A percentile compares a stretch with the other conserved stretches of the same genome.
Conservation (phyloP, 1,140 invertebrate genomes). For the Hylaeus volcanicus region DNA sequence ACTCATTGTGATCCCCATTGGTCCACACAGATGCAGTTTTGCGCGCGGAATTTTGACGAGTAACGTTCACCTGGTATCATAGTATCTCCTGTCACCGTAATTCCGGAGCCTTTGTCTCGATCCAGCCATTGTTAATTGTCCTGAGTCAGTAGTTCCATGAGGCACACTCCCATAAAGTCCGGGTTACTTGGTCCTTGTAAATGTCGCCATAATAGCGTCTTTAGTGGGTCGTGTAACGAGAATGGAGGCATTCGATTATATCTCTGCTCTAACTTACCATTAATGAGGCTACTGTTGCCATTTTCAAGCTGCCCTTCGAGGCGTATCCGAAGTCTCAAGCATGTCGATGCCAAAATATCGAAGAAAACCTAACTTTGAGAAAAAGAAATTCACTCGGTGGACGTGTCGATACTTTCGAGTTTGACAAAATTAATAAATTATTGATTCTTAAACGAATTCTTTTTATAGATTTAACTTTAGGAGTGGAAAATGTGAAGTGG, state of each 20-base stretch:
- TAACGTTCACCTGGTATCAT: background rate
- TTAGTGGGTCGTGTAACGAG: background rate
- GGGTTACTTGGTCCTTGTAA: conserved; percentile 16
- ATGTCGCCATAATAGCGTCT: conserved; percentile 12
- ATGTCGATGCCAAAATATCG: background rate
- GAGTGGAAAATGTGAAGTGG: no score
- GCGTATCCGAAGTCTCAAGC: background rate
- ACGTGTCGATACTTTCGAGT: no score
- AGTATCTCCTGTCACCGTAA: background rate
- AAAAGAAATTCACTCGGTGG: no score
- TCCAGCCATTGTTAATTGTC: conserved; percentile 25
- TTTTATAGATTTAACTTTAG: no score
- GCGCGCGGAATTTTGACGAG: background rate
- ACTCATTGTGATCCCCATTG: no score
- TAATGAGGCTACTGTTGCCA: conserved; percentile 1
- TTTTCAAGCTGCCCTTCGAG: background rate
- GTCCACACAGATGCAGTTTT: background rate
- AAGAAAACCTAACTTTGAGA: background rate
- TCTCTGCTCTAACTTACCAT: background rate
- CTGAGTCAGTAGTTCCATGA: background rate
- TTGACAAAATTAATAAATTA: no score
- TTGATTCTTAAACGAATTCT: no score
- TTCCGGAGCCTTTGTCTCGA: background rate
- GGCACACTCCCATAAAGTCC: conserved; percentile 1
- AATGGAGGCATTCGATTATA: conserved; percentile 24